These are phyloP conservation scores for Chaunax sp. DNA, from an alignment of 2,797 vertebrate genomes.

Conservation along the genomic window DNA sequence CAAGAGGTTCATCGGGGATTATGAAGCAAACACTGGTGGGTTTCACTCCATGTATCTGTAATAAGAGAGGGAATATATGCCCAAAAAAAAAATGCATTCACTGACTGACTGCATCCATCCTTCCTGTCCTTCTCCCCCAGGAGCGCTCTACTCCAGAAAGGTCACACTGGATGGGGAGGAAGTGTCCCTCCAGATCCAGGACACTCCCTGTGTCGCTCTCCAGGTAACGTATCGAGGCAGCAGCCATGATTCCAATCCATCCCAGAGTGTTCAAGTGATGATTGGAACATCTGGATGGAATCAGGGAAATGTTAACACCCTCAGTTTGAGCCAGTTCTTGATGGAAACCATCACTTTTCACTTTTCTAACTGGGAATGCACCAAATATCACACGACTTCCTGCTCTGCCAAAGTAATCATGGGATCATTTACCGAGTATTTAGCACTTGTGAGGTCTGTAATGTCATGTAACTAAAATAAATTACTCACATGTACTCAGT, in stretches of 20 bases:
- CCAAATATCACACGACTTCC: too few species aligned
- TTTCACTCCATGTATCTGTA: slow-evolving; percentile 26
- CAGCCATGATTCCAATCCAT: slow-evolving; percentile 3
- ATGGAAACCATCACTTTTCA: too few species aligned
- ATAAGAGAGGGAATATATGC: neutral
- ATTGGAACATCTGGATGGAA: neutral
- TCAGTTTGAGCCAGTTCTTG: neutral
- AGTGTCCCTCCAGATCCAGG: slow-evolving; percentile 94
- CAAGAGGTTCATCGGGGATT: slow-evolving; percentile 95
- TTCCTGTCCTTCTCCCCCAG: slow-evolving; percentile 69
- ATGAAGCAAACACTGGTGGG: slow-evolving; percentile 94
- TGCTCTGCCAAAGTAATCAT: too few species aligned
- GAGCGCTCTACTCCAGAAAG: slow-evolving; percentile 93
- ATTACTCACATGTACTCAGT: too few species aligned
- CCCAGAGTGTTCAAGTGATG: neutral
- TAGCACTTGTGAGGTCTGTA: too few species aligned
- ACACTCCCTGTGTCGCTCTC: slow-evolving; percentile 91
- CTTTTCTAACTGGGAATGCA: too few species aligned
- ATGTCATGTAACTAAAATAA: too few species aligned
- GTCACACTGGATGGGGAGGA: slow-evolving; percentile 92
- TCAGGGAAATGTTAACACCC: neutral
- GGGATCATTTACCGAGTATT: too few species aligned
- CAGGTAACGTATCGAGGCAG: slow-evolving; percentile 83
- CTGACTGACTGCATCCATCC: neutral
- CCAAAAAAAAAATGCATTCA: neutral